Conservation (phyloP, 1,140 invertebrate species). For the Drosophila varians region DNA sequence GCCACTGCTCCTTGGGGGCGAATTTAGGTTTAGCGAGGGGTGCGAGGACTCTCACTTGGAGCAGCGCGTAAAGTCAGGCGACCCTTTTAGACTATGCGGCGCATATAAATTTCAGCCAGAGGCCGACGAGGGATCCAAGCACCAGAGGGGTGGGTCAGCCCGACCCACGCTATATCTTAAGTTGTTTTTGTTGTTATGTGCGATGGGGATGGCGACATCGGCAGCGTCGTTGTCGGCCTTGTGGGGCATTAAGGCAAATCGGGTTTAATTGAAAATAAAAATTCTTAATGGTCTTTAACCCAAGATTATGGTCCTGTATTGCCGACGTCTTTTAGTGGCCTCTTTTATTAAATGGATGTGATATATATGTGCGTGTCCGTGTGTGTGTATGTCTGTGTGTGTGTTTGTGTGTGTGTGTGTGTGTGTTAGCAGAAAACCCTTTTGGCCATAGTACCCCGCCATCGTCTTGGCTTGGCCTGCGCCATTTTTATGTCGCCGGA, state of each 20-base stretch:
- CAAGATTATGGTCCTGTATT: constrained; percentile 80
- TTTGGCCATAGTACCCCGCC: constrained; percentile 43
- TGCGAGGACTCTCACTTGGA: constrained; percentile 29
- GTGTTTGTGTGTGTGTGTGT: constrained; percentile 14
- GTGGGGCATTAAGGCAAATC: constrained; percentile 83
- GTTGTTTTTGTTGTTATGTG: constrained; percentile 38
- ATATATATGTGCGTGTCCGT: constrained; percentile 18
- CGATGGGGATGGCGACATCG: constrained; percentile 65
- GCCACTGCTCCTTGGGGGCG: constrained; percentile 44
- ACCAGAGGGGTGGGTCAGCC: constrained; percentile 1
- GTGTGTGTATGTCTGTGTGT: constrained; percentile 13
- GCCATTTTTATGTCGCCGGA: constrained; percentile 79
- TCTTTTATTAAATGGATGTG: constrained; percentile 73
- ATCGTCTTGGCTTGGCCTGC: constrained; percentile 44
- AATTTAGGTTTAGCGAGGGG: constrained; percentile 6
- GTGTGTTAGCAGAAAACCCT: constrained; percentile 53
- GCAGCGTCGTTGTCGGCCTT: constrained; percentile 74
- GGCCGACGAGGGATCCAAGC: background rate
- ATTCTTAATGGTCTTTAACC: constrained; percentile 82
- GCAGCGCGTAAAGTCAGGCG: constrained; percentile 70
- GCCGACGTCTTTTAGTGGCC: constrained; percentile 75
- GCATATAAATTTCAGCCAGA: constrained; percentile 71
- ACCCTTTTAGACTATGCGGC: constrained; percentile 78
- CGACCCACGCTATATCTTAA: constrained; percentile 50
- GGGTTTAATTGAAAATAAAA: constrained; percentile 83